Evolutionary conservation across 2,888 invertebrate species (phyloP), one percentile per base, ranked within the genome.

Genomic region (Homarus gammarus): DNA sequence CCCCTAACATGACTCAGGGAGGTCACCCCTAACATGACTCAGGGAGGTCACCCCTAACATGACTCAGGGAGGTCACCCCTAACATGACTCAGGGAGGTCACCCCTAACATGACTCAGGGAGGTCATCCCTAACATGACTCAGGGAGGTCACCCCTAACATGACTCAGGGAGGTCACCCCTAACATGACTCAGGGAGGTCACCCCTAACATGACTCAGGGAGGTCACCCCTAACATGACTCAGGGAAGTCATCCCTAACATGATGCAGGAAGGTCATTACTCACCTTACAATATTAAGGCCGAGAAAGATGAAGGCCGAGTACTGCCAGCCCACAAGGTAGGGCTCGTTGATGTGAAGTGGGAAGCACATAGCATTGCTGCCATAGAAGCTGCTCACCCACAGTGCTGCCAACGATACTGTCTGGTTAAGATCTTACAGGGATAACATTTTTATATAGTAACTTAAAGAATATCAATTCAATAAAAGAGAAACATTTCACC

Each of bases 281-380:
- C 93, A 95, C 95, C 96, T 94, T 44, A 95, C 92, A 12, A 95
- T 94, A 93, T 96, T 96, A 33, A 96, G 93, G 31, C 96, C 96
- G 40, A 96, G 94, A 93, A 96, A 96, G 91, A 96, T 95, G 93
- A 96, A 95, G 0, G 96, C 95, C 0, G 96, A 96, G 93, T 96
- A 96, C 93, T 96, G 95, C 96, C 96, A 96, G 31, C 96, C 96
- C 38, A 95, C 93, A 2, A 95, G 94, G 93, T 94, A 96, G 0
- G 96, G 95, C 91, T 96, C 96, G 91, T 95, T 95, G 90, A 96
- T 95, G 93, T 96, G 96, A 36, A 96, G 93, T 0, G 96, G 96
- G 92, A 96, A 96, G 92, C 96, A 96, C 93, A 96, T 95, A 73
- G 96, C 95, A 84, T 96, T 96, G 33, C 95, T 95, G 22, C 96